Evolutionary conservation across 2,797 vertebrate species (phyloP).

Genomic region (Gobionotothen gibberifrons): DNA sequence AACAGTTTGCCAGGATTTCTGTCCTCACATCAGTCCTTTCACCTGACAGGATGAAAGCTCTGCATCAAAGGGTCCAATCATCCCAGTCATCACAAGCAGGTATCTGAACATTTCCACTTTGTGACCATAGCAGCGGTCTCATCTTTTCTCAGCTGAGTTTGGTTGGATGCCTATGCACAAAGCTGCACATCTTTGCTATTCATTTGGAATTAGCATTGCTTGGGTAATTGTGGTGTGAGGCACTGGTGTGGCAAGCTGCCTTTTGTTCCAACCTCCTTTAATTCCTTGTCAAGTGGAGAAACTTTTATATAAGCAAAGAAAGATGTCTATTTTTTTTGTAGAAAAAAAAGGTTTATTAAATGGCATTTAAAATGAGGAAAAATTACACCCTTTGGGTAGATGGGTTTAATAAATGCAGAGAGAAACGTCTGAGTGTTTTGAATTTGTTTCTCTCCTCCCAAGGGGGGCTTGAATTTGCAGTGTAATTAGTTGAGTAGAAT

Average conservation of each 20-base stretch:
- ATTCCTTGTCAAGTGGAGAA: conserved; percentile 19
- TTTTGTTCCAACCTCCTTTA: conserved; percentile 12
- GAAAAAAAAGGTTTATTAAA: conserved; percentile 17
- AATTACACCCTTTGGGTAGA: conserved; percentile 50
- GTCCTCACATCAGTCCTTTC: conserved; percentile 34
- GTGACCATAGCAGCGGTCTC: conserved; percentile 39
- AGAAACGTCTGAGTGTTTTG: conserved; percentile 51
- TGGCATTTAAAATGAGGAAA: conserved; percentile 38
- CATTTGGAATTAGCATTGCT: not conserved
- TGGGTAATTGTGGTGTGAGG: not conserved
- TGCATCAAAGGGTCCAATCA: conserved; percentile 60
- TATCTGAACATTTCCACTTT: conserved; percentile 42
- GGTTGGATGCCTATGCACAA: conserved; percentile 23
- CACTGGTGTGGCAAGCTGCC: conserved; percentile 8
- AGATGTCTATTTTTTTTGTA: conserved; percentile 2
- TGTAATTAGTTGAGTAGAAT: conserved; percentile 82
- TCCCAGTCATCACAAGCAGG: conserved; percentile 42
- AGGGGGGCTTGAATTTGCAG: conserved; percentile 68
- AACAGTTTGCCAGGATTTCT: conserved; percentile 43
- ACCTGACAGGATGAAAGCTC: conserved; percentile 49
- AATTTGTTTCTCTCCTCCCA: conserved; percentile 42
- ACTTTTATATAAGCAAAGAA: conserved; percentile 27
- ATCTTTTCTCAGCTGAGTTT: conserved; percentile 41
- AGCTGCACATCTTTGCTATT: not conserved
- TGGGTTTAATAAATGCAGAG: conserved; percentile 59